Evolutionary conservation across 2,113 vertebrate species (phyloP), one percentile per base, ranked within the genome.

Genomic region (Gnathonemus echidnorhynchus): DNA sequence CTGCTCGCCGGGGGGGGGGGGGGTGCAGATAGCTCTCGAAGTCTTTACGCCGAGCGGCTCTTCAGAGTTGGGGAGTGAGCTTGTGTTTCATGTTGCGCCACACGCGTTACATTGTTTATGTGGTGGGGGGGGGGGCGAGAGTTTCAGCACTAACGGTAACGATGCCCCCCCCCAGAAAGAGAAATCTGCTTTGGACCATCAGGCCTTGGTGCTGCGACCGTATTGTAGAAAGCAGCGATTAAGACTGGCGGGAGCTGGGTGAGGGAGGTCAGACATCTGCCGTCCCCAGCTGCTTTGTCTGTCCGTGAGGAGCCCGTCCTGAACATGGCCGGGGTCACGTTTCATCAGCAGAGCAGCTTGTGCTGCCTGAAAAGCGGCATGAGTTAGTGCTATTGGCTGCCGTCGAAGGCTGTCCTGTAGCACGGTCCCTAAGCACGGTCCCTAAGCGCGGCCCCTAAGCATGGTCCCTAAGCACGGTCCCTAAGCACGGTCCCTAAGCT

Each of bases 21-120:
- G 88, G 49, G 46, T 31, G 19, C 56, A 89, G 11, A 49, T 46
- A 83, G 70, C 39, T 74, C 1, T 27, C 17, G 3, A 19, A 77
- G 89, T n/a, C 46, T 49, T 58, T 86, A 89, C 86, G 52, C 49
- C 86, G 80, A 90, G 90, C 89, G 45, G 86, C 70, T 77, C 31
- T 39, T 19, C 31, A 15, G 35, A 39, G 31, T 39, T 74, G 31
- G 31, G 70, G 70, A 15, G 31, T 24, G 9, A 3, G n/a, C 1
- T 35, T 13, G 15, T 17, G 31, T 39, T 31, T 35, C 27, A 4
- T 77, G 70, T 39, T 35, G 35, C 5, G 70, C 15, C 31, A 31
- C 70, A 39, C 1, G 66, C 17, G 5, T 66, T 66, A 1, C n/a
- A 10, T 66, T 66, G n/a, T n/a, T 66, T 3, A 27, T 11, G 21